These are phyloP conservation scores for Zosterops japonicus DNA, from an alignment of 2,113 vertebrate genomes.

Conservation along the genomic window DNA sequence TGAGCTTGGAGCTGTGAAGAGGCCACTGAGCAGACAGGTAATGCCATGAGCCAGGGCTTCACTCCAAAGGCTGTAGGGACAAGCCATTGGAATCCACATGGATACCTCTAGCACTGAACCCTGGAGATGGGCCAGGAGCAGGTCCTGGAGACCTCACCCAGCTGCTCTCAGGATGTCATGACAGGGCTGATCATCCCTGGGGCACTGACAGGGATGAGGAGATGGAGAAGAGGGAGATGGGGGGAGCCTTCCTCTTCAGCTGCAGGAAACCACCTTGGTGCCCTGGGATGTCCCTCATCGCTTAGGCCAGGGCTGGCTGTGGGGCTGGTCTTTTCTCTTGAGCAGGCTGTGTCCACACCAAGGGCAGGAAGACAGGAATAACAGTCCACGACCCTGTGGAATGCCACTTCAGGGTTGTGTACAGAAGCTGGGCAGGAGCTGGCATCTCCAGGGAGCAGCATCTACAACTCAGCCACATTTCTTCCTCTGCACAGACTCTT, in stretches of 20 bases:
- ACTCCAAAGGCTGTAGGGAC: neutral
- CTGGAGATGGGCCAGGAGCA: neutral
- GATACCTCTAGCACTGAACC: neutral
- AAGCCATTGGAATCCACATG: neutral
- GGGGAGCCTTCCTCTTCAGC: neutral
- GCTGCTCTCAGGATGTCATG: neutral
- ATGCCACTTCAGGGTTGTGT: neutral
- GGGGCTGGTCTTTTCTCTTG: neutral
- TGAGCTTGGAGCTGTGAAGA: neutral
- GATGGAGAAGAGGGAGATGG: neutral
- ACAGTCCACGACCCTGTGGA: accelerated
- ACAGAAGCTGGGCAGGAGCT: neutral
- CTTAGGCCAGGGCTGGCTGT: neutral
- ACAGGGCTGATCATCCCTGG: neutral
- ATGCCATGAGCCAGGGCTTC: neutral
- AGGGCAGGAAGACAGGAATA: neutral
- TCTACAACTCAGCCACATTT: neutral
- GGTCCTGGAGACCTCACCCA: neutral
- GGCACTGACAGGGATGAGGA: neutral
- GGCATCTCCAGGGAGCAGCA: neutral
- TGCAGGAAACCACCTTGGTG: neutral
- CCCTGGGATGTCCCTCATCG: neutral
- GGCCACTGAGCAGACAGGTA: neutral
- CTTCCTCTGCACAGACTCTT: neutral
- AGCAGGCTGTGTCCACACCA: neutral